These are phyloP conservation scores for Tachina fera DNA, from an alignment of 2,888 invertebrate genomes.

Conservation along the genomic window DNA sequence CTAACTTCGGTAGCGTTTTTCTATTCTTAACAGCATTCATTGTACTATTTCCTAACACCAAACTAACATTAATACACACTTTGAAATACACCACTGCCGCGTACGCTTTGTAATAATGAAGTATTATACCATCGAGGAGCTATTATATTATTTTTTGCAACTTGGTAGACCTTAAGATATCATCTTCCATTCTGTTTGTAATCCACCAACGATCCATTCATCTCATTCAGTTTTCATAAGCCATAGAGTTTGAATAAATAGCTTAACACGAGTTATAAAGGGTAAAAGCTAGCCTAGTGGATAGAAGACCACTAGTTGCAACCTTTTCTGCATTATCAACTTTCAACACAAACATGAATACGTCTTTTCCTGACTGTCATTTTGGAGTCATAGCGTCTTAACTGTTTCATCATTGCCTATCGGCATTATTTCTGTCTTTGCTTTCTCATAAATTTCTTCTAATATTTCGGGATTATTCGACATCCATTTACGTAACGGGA, in stretches of 20 bases:
- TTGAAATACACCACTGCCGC: too few species aligned
- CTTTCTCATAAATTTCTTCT: too few species aligned
- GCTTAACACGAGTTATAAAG: neutral
- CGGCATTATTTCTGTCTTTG: too few species aligned
- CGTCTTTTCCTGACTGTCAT: neutral
- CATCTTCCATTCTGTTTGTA: neutral
- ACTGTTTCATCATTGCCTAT: too few species aligned
- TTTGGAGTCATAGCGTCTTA: too few species aligned
- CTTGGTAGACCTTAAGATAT: neutral
- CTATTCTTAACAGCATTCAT: neutral
- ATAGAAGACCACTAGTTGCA: neutral
- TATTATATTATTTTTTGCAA: neutral
- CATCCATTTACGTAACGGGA: too few species aligned
- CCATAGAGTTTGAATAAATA: conserved; percentile 1
- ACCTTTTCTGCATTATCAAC: neutral
- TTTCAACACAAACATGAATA: neutral
- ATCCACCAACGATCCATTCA: neutral
- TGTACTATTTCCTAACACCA: neutral
- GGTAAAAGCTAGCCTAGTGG: neutral
- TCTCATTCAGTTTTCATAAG: neutral
- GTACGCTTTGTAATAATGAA: too few species aligned
- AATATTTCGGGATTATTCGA: too few species aligned
- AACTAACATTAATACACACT: neutral
- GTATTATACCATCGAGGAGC: neutral
- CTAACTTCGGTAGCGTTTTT: neutral